These are phyloP conservation scores for Syngnathus floridae DNA, from an alignment of 2,113 vertebrate species.

Conservation along the genomic window DNA sequence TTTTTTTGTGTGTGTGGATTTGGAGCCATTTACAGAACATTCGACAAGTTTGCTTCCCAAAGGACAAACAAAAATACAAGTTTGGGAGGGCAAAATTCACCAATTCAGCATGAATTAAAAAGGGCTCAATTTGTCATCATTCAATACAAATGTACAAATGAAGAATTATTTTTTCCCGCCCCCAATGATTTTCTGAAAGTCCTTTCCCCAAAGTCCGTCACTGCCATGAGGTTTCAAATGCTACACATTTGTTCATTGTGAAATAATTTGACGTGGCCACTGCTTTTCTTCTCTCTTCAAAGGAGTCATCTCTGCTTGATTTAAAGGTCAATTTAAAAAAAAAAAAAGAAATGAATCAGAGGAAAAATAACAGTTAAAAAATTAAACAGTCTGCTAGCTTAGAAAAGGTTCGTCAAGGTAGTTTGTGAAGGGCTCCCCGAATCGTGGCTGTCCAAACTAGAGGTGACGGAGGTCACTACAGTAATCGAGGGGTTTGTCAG, in stretches of 20 bases:
- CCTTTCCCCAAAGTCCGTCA: conserved; percentile 38
- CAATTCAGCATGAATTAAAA: conserved; percentile 53
- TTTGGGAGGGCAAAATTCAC: conserved; percentile 51
- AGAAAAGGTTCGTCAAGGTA: conserved; percentile 99
- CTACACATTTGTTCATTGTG: conserved; percentile 77
- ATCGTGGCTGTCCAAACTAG: conserved; percentile 99
- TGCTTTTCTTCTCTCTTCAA: conserved; percentile 72
- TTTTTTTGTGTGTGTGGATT: conserved; percentile 43
- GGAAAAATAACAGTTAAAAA: conserved; percentile 30
- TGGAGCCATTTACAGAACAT: conserved; percentile 63
- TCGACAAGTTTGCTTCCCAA: conserved; percentile 63
- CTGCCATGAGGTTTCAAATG: conserved; percentile 82
- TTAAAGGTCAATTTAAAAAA: conserved; percentile 66
- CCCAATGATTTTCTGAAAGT: conserved; percentile 44
- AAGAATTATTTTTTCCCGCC: conserved; percentile 8
- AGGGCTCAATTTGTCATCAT: conserved; percentile 48
- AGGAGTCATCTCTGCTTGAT: conserved; percentile 69
- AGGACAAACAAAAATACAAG: conserved; percentile 53
- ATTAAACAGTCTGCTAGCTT: conserved; percentile 67
- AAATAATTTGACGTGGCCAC: conserved; percentile 56
- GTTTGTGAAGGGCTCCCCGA: conserved; percentile 98
- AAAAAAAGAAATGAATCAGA: conserved; percentile 22
- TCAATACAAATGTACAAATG: conserved; percentile 65
- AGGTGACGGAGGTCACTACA: conserved; percentile 97
- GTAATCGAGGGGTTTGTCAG: conserved; percentile 98